Percentiles rank a stretch among this genome's conserved stretches.
Conservation (phyloP, 2,113 vertebrate genomes). For the Bos indicus region DNA sequence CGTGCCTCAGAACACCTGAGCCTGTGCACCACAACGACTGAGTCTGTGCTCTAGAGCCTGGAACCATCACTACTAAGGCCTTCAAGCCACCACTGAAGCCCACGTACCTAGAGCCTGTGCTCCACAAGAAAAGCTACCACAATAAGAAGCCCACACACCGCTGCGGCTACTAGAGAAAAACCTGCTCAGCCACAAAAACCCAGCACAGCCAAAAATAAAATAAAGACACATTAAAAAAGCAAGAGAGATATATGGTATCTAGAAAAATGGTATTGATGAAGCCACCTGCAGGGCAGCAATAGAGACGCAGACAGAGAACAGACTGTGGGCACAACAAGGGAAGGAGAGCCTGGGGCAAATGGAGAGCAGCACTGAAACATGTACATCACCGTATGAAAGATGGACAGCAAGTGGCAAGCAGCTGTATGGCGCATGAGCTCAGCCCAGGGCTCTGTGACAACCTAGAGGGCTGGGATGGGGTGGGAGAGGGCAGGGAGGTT, state of each 20-base stretch:
- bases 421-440: background rate
- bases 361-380: background rate
- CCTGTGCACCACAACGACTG: background rate
- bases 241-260: background rate
- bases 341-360: background rate
- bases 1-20: background rate
- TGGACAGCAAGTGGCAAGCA: background rate
- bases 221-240: background rate
- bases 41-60: background rate
- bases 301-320: background rate
- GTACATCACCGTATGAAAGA: accelerated
- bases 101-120: background rate
- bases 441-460: background rate
- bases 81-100: background rate
- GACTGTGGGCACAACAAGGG: background rate
- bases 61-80: background rate
- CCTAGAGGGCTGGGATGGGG: background rate
- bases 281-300: background rate
- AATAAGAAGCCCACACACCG: background rate
- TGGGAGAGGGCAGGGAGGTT: background rate
- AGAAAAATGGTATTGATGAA: background rate
- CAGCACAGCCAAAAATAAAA: background rate
- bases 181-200: background rate
- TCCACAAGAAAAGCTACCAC: background rate
- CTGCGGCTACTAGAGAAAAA: background rate